A percentile compares a stretch with the other conserved stretches of the same genome.
Evolutionary conservation across 2,797 vertebrate species (phyloP).

Genomic region (Ptychadena robeensis): DNA sequence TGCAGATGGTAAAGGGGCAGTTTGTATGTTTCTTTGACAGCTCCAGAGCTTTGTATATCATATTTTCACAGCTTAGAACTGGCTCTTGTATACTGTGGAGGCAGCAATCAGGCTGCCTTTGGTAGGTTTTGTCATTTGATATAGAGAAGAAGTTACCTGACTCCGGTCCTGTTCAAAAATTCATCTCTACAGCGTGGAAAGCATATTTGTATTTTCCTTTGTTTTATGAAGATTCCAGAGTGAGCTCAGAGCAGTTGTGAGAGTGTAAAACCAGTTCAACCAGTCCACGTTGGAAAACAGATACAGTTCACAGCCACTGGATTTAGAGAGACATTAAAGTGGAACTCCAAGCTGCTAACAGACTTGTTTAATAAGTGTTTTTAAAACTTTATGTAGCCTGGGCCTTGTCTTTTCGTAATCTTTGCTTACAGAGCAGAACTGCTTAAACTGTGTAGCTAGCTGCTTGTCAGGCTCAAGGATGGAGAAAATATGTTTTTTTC

Average conservation of each 20-base stretch:
- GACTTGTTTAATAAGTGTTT: no score
- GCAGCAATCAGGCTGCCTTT: neutral
- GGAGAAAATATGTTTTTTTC: no score
- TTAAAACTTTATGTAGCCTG: no score
- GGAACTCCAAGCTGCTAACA: neutral
- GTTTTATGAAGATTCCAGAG: slow-evolving; percentile 2
- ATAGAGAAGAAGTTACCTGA: no score
- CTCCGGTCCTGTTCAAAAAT: no score
- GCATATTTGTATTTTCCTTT: neutral
- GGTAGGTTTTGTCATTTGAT: no score
- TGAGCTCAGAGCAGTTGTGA: neutral
- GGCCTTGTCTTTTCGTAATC: no score
- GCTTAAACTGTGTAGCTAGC: no score
- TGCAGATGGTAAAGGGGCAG: slow-evolving; percentile 25
- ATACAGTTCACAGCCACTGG: neutral
- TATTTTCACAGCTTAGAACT: neutral
- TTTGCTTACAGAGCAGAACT: no score
- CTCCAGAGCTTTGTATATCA: neutral
- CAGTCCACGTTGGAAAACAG: slow-evolving; percentile 14
- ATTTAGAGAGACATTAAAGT: neutral
- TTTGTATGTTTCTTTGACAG: neutral
- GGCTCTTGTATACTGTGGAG: neutral
- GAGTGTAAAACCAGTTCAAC: slow-evolving; percentile 15
- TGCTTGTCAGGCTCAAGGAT: no score
- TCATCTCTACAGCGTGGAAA: neutral